A percentile compares a stretch with the other conserved stretches of the same genome.
phyloP scores from a whole-genome alignment of 2,113 vertebrate genomes.

The Lontra canadensis region DNA sequence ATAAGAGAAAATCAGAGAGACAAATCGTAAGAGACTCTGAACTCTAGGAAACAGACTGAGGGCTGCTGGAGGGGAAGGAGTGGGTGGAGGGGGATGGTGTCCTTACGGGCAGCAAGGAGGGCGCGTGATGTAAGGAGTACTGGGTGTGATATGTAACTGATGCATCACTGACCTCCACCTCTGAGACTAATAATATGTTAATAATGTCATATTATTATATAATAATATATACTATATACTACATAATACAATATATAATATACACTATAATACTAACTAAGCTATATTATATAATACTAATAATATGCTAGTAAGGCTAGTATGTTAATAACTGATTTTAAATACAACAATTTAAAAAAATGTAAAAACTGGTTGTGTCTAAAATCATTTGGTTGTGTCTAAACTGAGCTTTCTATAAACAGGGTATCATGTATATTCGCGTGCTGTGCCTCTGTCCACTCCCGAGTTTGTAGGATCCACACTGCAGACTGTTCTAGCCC shows the following conservation, averaged over 20 bases:
- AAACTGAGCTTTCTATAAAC: rapidly evolving
- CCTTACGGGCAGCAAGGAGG: not conserved
- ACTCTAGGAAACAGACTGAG: not conserved
- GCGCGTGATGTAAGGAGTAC: not conserved
- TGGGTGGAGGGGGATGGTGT: too few species aligned
- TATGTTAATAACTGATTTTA: not conserved
- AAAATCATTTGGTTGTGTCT: too few species aligned
- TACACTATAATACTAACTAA: too few species aligned
- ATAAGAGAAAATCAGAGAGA: not conserved
- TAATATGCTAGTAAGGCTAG: too few species aligned
- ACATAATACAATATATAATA: too few species aligned
- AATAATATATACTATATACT: too few species aligned
- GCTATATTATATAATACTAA: too few species aligned
- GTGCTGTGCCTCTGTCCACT: not conserved
- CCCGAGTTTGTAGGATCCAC: rapidly evolving
- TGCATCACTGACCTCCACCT: not conserved
- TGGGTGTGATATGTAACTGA: not conserved
- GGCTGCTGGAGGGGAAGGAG: too few species aligned
- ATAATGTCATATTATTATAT: too few species aligned
- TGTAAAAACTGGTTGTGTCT: too few species aligned
- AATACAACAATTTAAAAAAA: not conserved
- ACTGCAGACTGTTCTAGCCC: rapidly evolving
- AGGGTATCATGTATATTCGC: rapidly evolving
- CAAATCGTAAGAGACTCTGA: not conserved
- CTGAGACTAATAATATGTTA: too few species aligned